Base-by-base conservation (phyloP, 2,888 invertebrate species). In the Caenorhabditis panamensis region DNA sequence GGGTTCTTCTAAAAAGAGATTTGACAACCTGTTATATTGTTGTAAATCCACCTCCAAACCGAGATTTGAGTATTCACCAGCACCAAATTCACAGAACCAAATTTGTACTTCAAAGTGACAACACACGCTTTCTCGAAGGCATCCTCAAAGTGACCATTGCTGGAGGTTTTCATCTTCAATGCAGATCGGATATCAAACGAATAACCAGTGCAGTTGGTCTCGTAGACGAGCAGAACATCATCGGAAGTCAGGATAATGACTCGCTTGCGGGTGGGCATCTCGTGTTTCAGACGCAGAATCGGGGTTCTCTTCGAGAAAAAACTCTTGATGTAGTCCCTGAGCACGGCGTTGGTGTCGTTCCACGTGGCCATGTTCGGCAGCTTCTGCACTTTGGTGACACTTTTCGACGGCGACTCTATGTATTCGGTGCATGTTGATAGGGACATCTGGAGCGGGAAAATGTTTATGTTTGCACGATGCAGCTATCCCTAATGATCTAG, bases 191-290 rank as follows among this genome's bases (percentile, higher is more conserved):
- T 37, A 51, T 69, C 58, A 49, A 78, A 78, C 63, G 64, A 64
- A 37, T 78, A 73, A 24, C 79, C 79, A 20, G 79, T 80, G 41
- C 79, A 80, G 64, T 80, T 80, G 3, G 79, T 75, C 26, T 80
- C 79, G 47, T 80, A 80, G 5, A 80, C 61, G n/a, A 80, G 36
- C 0, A 80, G 49, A 53, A 47, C 31, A 22, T 69, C 68, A 11
- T 61, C 69, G 0, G 73, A 58, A 44, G 73, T 75, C 58, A 80
- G 28, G 28, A 80, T 49, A 9, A 56, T 41, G n/a, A 75, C 75
- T 64, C 79, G 47, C 44, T 80, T 80, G 26, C 79, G 31, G 11
- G 41, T 18, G 24, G 67, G 37, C 28, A 79, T 26, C 24, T 59
- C 53, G 6, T 73, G 59, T 36, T 73, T 72, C 67, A 67, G 26